Percentiles rank a stretch among this genome's conserved stretches.
Evolutionary conservation across 2,113 vertebrate species (phyloP).

Genomic region (Plestiodon gilberti): DNA sequence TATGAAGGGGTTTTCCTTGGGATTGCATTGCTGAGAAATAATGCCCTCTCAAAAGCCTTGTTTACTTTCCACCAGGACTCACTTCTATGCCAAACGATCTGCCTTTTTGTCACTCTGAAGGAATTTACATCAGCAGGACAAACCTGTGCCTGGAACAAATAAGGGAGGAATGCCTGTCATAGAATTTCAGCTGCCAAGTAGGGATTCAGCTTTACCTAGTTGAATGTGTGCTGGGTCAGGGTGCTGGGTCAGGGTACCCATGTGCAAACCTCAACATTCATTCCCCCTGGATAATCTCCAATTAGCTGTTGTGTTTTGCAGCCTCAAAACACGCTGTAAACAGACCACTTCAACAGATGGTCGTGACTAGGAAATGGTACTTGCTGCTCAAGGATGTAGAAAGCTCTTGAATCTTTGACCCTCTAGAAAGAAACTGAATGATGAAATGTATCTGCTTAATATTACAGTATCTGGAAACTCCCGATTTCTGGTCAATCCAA

Average conservation of each 20-base stretch:
- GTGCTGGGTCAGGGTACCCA: no score
- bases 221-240: no score
- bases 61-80: background rate
- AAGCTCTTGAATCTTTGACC: no score
- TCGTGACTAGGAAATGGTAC: no score
- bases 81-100: background rate
- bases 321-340: background rate
- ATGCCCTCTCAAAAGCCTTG: background rate
- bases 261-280: background rate
- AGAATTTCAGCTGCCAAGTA: background rate
- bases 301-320: background rate
- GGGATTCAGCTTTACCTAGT: background rate
- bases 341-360: no score
- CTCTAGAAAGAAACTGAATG: no score
- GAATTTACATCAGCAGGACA: no score
- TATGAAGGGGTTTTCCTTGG: conserved; percentile 43
- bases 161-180: background rate
- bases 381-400: no score
- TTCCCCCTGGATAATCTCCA: background rate
- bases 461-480: no score
- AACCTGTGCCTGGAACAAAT: background rate
- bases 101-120: background rate
- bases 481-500: no score
- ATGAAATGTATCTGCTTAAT: no score
- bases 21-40: conserved; percentile 15